Evolutionary conservation across 1,140 invertebrate genomes (phyloP).

Genomic region (Saxidomus purpurata): DNA sequence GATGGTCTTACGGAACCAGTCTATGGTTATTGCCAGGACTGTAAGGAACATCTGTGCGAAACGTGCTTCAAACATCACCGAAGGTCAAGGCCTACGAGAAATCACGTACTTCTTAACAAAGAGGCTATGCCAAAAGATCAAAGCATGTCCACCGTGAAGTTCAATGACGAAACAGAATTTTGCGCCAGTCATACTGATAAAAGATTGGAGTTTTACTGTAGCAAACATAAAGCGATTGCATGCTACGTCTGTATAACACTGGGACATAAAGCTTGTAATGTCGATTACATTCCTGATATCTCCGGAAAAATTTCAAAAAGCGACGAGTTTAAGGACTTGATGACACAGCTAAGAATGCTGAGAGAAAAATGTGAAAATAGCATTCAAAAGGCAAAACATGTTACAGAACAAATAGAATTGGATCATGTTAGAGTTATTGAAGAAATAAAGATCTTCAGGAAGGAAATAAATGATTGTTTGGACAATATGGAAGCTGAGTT

Average conservation of each 20-base stretch:
- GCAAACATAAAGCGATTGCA: neutral
- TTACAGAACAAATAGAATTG: neutral
- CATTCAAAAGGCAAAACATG: too few relatives aligned
- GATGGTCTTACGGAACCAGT: neutral
- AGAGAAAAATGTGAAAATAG: neutral
- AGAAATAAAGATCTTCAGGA: neutral
- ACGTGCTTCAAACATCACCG: neutral
- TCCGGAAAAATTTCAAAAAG: neutral
- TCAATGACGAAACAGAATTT: neutral
- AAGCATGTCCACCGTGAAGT: too few relatives aligned
- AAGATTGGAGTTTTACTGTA: neutral
- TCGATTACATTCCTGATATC: conserved; percentile 12
- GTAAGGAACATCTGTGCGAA: too few relatives aligned
- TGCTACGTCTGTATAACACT: conserved; percentile 1
- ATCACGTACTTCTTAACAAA: neutral
- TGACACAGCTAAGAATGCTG: neutral
- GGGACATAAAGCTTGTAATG: neutral
- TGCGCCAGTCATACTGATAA: neutral
- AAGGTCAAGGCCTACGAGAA: neutral
- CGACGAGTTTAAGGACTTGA: neutral
- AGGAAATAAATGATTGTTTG: neutral
- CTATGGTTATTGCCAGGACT: neutral
- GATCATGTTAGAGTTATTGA: neutral
- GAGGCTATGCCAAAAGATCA: neutral
- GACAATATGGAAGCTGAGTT: neutral